Base-by-base conservation (phyloP, 1,140 invertebrate genomes). In the Eriocheir sinensis region DNA sequence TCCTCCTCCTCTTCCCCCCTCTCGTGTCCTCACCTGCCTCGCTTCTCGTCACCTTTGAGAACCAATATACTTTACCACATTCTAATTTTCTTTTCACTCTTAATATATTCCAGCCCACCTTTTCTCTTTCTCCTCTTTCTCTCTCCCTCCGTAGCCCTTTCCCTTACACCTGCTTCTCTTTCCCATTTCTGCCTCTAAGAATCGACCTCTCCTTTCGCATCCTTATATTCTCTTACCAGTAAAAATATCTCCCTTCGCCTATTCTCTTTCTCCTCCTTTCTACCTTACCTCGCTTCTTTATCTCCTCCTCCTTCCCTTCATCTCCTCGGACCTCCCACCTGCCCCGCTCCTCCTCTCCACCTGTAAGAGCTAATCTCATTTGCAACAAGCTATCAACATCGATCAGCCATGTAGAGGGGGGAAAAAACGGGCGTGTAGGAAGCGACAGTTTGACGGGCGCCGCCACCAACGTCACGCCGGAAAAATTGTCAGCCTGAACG, bases 321-420 rank as follows among this genome's bases (percentile, higher is more conserved):
- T 48, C 40, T 3, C 53, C 86, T 21, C 15, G 44, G 44, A 53
- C 34, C 36, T n/a, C 36, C 30, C 85, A 38, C 85, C 85, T 38
- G 41, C 85, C 34, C 89, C 38, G 53, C 40, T 48, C 41, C 21
- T 3, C 17, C 41, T 53, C 88, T 30, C 88, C 53, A 53, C 88
- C 88, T 53, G 32, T 44, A 44, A 86, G 72, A 81, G 80, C 90
- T 89, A 89, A 89, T 89, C 41, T 32, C 88, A 53, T 89, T 89
- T 89, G 88, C 41, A 89, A 89, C 88, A 89, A 53, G 88, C 41
- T 89, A 89, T 89, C 88, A 89, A 48, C 88, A 89, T 89, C 41
- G n/a, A 89, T 89, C 88, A 89, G 53, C 41, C n/a, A 27, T 17
- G 41, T 30, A 32, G n/a, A 53, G 41, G 27, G 88, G 41, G n/a